Percentiles rank a stretch among this genome's conserved stretches.
phyloP scores from a whole-genome alignment of 1,140 invertebrate genomes.

The Alviniconcha marisindica region DNA sequence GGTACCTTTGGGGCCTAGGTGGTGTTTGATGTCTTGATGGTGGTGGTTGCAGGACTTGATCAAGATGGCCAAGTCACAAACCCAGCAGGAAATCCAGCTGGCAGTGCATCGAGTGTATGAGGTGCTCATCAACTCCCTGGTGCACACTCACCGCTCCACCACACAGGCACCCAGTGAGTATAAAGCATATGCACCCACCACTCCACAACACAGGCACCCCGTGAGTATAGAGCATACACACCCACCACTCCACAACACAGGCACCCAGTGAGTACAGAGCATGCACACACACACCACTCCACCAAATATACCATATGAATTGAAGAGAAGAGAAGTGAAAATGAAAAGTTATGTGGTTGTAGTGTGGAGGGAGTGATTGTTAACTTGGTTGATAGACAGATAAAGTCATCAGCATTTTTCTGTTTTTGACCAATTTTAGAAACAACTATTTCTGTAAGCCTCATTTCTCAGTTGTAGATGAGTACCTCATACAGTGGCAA shows the following conservation, averaged over 20 bases:
- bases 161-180: conserved; percentile 17
- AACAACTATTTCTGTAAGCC: too few species aligned
- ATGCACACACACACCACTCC: not conserved
- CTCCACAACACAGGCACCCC: not conserved
- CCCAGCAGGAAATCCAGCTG: conserved; percentile 73
- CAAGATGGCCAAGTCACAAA: conserved; percentile 66
- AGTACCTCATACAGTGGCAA: too few species aligned
- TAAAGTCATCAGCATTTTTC: too few species aligned
- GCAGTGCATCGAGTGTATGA: conserved; percentile 74
- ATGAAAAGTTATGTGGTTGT: too few species aligned
- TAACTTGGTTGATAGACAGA: too few species aligned
- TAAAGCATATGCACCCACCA: not conserved
- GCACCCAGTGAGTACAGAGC: not conserved
- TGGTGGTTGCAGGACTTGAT: conserved; percentile 67
- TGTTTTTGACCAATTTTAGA: too few species aligned
- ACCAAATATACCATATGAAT: too few species aligned
- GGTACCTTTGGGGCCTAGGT: too few species aligned
- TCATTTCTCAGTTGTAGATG: too few species aligned
- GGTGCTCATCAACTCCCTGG: conserved; percentile 67
- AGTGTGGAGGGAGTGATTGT: too few species aligned
- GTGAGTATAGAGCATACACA: not conserved
- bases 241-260: not conserved
- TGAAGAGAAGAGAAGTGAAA: too few species aligned
- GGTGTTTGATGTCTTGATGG: too few species aligned
- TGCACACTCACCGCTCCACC: conserved; percentile 44